Base-by-base conservation (phyloP, 2,888 invertebrate species). In the Chironomus riparius region DNA sequence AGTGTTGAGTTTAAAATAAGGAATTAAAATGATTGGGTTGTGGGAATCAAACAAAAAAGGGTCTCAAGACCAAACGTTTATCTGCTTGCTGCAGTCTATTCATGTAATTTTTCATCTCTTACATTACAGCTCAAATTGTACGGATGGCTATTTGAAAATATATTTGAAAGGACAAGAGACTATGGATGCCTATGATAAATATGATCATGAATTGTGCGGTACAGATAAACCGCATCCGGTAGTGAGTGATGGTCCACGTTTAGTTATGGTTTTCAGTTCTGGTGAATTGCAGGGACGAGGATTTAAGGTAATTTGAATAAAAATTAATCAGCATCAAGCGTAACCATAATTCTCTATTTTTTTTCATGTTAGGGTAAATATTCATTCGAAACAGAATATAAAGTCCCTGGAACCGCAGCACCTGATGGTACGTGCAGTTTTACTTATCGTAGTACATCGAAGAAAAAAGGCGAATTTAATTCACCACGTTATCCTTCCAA, bases 401-500 rank as follows among this genome's bases (percentile, higher is more conserved):
- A 92, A 79, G 94, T 97, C 81, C 95, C 96, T 74, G 97, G 97
- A 70, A 96, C 96, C 0, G 93, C 96, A 24, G 93, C 96, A 24
- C 95, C 95, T 5, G 93, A 94, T 80, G 95, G 95, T 77, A 91
- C 90, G 80, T 98, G 97, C 83, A 91, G 91, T 77, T 98, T 97
- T 83, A 92, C 94, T 12, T 98, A 97, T 85, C 89, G 90, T 79
- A 95, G 95, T 82, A 90, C 91, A 79, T 92, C 94, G 62, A 90
- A 91, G 82, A 94, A 94, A 84, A 90, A 90, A 77, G 96, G 96
- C 72, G 94, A 95, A 82, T 93, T 97, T 84, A 98, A 98, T 86
- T 97, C 97, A 75, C 97, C 97, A 22, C 90, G 97, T 78, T 96
- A 95, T 88, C 97, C 97, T 81, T 94, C 95, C 82, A 94, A 95